Conservation (phyloP, 2,888 invertebrate genomes). For the Hymenopus coronatus region DNA sequence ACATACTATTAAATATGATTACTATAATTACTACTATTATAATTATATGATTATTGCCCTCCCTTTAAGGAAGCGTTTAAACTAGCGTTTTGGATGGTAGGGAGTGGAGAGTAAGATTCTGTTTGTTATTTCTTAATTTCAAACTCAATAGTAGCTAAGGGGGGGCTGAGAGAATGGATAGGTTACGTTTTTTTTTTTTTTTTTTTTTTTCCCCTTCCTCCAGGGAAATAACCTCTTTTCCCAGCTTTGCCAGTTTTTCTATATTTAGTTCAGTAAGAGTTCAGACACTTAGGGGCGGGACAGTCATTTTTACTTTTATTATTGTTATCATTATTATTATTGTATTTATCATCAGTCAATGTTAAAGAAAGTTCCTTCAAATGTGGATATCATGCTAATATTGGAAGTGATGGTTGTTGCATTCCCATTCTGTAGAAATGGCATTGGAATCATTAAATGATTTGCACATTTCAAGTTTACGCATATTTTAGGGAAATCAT, state of each 20-base stretch:
- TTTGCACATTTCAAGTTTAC: not conserved
- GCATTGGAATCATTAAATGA: not conserved
- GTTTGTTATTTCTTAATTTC: slow-evolving; percentile 3
- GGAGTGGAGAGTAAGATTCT: not conserved
- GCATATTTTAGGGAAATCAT: not conserved
- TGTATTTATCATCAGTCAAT: slow-evolving; percentile 8
- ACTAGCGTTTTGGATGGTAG: not conserved
- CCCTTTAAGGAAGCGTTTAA: slow-evolving; percentile 1
- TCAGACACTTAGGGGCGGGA: slow-evolving; percentile 23
- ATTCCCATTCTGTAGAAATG: slow-evolving; percentile 5
- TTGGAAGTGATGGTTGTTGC: slow-evolving; percentile 6
- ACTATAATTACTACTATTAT: not conserved
- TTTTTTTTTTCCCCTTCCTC: not conserved
- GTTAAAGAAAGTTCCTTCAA: slow-evolving; percentile 18
- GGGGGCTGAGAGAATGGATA: slow-evolving; percentile 4
- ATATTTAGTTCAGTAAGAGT: slow-evolving; percentile 18
- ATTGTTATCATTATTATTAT: slow-evolving; percentile 5
- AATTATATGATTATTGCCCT: slow-evolving; percentile 5
- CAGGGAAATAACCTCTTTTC: slow-evolving; percentile 12
- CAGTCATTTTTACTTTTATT: slow-evolving; percentile 8
- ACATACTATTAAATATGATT: slow-evolving; percentile 11
- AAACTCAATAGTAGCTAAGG: slow-evolving; percentile 3
- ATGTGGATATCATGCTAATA: slow-evolving; percentile 2
- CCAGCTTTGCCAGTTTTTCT: slow-evolving; percentile 18
- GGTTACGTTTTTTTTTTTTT: not conserved